These are phyloP conservation scores for Ctenodactylus gundi DNA, from an alignment of 2,113 vertebrate species.

Conservation along the genomic window DNA sequence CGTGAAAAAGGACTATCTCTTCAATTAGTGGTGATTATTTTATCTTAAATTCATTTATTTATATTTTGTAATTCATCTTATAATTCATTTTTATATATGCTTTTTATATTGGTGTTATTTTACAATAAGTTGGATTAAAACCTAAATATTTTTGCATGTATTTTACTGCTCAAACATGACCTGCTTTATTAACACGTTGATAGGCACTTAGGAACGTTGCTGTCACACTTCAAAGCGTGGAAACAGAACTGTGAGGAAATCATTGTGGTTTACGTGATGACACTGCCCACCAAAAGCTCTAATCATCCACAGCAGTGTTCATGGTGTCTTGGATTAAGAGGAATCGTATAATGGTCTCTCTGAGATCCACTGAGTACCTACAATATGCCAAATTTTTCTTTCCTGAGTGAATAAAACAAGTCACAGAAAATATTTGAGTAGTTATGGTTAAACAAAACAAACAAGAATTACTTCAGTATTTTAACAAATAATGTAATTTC, in stretches of 20 bases:
- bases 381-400: background rate
- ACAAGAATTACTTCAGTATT: background rate
- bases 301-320: background rate
- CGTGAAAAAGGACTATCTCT: background rate
- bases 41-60: background rate
- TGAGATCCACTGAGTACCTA: background rate
- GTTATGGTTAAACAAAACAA: background rate
- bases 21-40: background rate
- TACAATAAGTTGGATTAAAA: background rate
- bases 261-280: background rate
- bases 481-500: background rate
- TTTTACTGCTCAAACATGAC: background rate
- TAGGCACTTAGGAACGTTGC: background rate
- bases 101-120: background rate
- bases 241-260: slow-evolving; percentile 16
- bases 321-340: background rate
- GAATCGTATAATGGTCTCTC: background rate
- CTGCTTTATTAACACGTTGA: background rate
- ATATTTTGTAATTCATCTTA: no score
- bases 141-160: background rate
- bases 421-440: background rate
- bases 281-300: background rate
- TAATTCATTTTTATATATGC: no score
- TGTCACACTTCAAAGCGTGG: slow-evolving; percentile 29
- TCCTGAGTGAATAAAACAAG: background rate